Conservation (phyloP, 1,140 invertebrate species). For the Musca vetustissima region DNA sequence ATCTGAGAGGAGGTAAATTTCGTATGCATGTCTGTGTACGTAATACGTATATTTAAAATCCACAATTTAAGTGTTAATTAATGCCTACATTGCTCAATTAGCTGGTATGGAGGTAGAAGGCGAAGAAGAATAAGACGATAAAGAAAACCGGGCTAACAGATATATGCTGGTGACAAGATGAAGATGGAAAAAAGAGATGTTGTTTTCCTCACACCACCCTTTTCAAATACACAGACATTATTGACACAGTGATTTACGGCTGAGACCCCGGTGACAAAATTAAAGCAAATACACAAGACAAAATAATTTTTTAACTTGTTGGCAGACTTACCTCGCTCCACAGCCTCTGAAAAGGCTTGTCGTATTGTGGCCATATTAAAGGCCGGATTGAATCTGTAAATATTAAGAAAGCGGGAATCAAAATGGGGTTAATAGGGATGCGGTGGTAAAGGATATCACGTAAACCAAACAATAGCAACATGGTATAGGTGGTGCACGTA, state of each 20-base stretch:
- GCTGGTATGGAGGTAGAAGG: not conserved
- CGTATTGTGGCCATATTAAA: constrained; percentile 91
- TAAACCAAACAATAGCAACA: constrained; percentile 6
- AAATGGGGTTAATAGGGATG: too few species aligned
- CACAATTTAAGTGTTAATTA: constrained; percentile 13
- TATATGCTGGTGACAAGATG: too few species aligned
- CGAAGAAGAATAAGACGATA: too few species aligned
- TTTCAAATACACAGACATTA: too few species aligned
- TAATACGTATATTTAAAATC: too few species aligned
- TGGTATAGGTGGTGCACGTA: not conserved
- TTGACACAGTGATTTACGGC: too few species aligned
- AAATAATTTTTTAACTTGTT: not conserved
- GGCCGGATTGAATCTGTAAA: constrained; percentile 79
- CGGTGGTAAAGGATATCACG: not conserved
- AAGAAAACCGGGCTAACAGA: too few species aligned
- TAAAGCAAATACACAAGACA: not conserved
- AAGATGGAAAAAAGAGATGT: too few species aligned
- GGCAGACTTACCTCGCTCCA: constrained; percentile 80
- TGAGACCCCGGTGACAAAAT: too few species aligned
- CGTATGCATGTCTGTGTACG: too few species aligned
- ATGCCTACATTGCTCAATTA: constrained; percentile 5
- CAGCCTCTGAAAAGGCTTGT: constrained; percentile 90
- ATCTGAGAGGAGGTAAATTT: too few species aligned
- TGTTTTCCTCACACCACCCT: too few species aligned
- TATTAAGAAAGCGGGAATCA: constrained; percentile 8